Conservation (phyloP, 2,797 vertebrate species). For the Lepus oiostolus region DNA sequence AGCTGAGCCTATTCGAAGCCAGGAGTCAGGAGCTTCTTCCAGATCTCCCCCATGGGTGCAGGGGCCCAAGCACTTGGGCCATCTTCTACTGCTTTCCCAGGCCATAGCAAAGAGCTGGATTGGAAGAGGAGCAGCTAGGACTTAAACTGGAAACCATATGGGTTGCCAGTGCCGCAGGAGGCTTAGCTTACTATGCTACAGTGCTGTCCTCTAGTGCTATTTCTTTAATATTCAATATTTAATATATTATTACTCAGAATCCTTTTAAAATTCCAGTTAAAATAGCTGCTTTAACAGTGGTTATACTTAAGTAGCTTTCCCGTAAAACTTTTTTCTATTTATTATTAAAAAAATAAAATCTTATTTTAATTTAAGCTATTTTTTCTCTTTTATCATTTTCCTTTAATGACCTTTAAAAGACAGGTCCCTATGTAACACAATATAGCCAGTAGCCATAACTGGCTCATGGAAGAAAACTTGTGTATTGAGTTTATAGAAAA, state of each 20-base stretch:
- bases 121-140: no score
- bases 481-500: neutral
- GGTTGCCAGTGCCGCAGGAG: no score
- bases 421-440: neutral
- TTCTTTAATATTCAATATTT: conserved; percentile 14
- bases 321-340: neutral
- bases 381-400: conserved; percentile 19
- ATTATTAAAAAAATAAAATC: neutral
- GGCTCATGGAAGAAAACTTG: conserved; percentile 30
- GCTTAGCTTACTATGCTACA: no score
- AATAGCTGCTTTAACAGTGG: neutral
- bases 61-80: no score
- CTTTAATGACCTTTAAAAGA: conserved; percentile 2
- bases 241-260: neutral
- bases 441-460: conserved; percentile 27
- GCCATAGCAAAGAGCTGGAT: no score
- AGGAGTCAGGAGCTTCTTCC: no score
- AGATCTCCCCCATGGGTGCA: no score
- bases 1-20: no score
- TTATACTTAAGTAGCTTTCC: conserved; percentile 6
- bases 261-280: conserved; percentile 7
- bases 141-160: no score
- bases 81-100: no score
- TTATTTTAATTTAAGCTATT: conserved; percentile 47
- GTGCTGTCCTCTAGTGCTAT: neutral